Evolutionary conservation across 2,888 invertebrate genomes (phyloP), one percentile per base, ranked within the genome.

Genomic region (Poecilus cupreus): DNA sequence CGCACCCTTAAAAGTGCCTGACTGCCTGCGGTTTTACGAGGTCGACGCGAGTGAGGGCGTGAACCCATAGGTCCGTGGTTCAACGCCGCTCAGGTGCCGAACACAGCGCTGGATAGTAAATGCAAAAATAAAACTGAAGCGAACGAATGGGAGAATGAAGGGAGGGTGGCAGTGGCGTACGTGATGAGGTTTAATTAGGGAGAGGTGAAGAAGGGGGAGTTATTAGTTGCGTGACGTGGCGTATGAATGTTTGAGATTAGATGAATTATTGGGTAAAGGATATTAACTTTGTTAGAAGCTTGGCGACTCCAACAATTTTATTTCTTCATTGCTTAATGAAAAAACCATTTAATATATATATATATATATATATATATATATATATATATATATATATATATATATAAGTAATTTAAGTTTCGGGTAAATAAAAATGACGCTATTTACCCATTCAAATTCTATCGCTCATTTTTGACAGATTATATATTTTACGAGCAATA

Each of bases 81-180:
- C 54, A 32, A 32, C 32, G 2, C 11, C 10, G 43, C n/a, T 10
- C 60, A 22, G 22, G 60, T 26, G 26, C 72, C 24, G 60, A 22
- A 22, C 49, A 18, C 18, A 49, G 54, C 18, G 18, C 22, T 1
- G 54, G 72, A 46, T 37, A 72, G 46, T 72, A 72, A 72, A 72
- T 72, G 72, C 72, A 72, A 72, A 72, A 72, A 46, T 72, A 46
- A 72, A 72, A 72, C 72, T 72, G 13, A n/a, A 16, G 16, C 13
- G 60, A 32, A 24, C 24, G 57, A 22, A 54, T 18, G 24, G 6
- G 10, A 11, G 26, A 10, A 13, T 0, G 60, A 8, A 60, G 5
- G n/a, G 60, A 13, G 43, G 26, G 22, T 13, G 20, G 8, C 16
- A 68, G 37, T 60, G 16, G 60, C n/a, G 32, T 13, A 60, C 32